These are phyloP conservation scores for Cartodere bifasciata DNA, from an alignment of 2,888 invertebrate genomes.

Conservation along the genomic window DNA sequence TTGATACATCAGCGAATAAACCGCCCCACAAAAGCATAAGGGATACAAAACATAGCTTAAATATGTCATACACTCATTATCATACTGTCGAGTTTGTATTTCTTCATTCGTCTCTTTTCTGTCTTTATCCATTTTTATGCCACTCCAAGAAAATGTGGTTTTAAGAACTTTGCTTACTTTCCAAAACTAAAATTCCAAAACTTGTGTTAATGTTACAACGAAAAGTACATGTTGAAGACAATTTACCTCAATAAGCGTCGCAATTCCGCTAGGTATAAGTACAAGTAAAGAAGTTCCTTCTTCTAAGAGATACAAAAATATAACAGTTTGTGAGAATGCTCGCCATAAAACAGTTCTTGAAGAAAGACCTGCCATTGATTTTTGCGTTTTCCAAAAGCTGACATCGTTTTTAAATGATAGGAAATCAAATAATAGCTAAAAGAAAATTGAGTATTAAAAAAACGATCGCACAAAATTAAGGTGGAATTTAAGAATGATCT, in stretches of 20 bases:
- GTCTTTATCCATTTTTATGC: conserved; percentile 31
- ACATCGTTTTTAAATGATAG: conserved; percentile 97
- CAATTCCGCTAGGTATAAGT: conserved; percentile 74
- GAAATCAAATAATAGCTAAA: conserved; percentile 88
- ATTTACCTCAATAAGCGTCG: conserved; percentile 75
- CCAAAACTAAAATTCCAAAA: conserved; percentile 84
- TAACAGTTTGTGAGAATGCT: conserved; percentile 80
- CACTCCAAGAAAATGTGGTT: conserved; percentile 34
- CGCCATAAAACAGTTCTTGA: conserved; percentile 85
- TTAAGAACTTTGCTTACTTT: conserved; percentile 88
- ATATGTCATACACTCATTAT: conserved; percentile 87
- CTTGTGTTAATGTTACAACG: neutral
- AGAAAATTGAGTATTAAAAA: too few species aligned
- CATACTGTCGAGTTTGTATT: conserved; percentile 69
- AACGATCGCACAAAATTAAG: too few species aligned
- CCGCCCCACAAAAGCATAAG: conserved; percentile 71
- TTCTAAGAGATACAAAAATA: conserved; percentile 86
- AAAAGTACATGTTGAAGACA: conserved; percentile 1
- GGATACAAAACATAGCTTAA: conserved; percentile 83
- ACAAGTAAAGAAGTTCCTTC: conserved; percentile 86
- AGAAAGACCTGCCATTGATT: conserved; percentile 81
- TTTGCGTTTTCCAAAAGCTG: conserved; percentile 80
- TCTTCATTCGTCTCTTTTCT: conserved; percentile 48
- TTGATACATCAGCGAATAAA: conserved; percentile 85
- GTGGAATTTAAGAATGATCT: too few species aligned